Conservation (phyloP, 2,113 vertebrate species). For the Catharus minimus region DNA sequence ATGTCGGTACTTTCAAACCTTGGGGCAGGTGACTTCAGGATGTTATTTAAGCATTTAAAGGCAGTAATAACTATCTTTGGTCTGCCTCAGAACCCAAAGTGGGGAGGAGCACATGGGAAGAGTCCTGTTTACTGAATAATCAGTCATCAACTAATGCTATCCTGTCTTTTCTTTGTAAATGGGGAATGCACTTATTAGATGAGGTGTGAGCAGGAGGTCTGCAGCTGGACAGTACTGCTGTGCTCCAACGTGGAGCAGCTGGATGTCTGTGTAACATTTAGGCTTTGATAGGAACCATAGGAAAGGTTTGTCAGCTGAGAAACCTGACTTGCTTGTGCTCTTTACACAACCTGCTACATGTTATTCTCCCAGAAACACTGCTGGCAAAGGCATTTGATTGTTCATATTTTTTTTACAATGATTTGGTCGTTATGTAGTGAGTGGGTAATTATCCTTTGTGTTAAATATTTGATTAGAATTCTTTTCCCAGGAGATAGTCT, state of each 20-base stretch:
- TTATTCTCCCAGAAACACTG: neutral
- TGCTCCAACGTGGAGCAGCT: neutral
- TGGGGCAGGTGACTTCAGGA: neutral
- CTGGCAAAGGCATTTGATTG: neutral
- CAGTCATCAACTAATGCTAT: neutral
- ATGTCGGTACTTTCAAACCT: neutral
- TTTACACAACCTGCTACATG: neutral
- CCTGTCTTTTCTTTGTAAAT: neutral
- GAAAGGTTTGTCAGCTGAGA: neutral
- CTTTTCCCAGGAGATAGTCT: neutral
- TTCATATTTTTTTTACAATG: neutral
- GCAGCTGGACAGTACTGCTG: neutral
- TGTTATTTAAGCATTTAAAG: neutral
- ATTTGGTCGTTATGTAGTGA: neutral
- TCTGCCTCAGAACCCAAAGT: neutral
- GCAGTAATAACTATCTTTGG: neutral
- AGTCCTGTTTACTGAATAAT: neutral
- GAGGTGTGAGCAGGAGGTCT: neutral
- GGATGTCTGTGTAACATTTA: neutral
- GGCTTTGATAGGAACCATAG: neutral
- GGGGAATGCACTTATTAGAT: neutral
- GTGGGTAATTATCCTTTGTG: neutral
- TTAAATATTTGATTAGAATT: neutral
- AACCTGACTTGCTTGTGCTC: neutral
- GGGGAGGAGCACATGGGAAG: neutral